These are phyloP conservation scores for Zaprionus capensis DNA, from an alignment of 1,140 invertebrate genomes.

Conservation along the genomic window DNA sequence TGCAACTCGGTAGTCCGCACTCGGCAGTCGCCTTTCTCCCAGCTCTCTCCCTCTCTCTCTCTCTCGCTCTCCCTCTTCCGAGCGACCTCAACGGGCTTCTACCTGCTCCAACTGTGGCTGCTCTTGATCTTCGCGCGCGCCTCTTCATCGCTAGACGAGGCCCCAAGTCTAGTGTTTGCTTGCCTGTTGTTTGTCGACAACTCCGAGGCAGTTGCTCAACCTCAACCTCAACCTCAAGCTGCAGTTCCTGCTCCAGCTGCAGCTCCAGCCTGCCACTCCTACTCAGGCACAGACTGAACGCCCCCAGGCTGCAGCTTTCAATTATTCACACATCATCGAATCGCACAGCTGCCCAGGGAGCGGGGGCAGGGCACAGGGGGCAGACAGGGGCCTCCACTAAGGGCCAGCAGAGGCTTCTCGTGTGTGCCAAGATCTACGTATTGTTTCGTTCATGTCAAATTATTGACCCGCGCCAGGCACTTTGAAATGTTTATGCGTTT, in stretches of 20 bases:
- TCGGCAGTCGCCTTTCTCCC: constrained; percentile 3
- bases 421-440: constrained; percentile 52
- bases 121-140: constrained; percentile 43
- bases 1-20: constrained; percentile 14
- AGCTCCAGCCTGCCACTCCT: neutral
- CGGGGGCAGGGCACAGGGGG: neutral
- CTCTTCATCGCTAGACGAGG: constrained; percentile 45
- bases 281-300: constrained; percentile 23
- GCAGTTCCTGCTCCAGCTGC: neutral
- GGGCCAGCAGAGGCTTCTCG: neutral
- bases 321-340: constrained; percentile 78
- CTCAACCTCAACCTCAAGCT: constrained; percentile 25
- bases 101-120: constrained; percentile 28
- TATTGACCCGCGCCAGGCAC: constrained; percentile 74
- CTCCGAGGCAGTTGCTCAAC: constrained; percentile 44
- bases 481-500: constrained; percentile 82
- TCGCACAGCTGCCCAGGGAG: constrained; percentile 5
- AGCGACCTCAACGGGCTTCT: neutral
- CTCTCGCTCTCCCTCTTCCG: neutral
- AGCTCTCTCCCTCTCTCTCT: neutral
- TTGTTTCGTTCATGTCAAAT: constrained; percentile 83
- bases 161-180: constrained; percentile 66
- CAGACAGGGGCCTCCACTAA: neutral
- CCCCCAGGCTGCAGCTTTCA: constrained; percentile 62
- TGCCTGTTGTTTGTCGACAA: constrained; percentile 78